phyloP scores from a whole-genome alignment of 2,797 vertebrate genomes.

The Phrynocephalus forsythii region DNA sequence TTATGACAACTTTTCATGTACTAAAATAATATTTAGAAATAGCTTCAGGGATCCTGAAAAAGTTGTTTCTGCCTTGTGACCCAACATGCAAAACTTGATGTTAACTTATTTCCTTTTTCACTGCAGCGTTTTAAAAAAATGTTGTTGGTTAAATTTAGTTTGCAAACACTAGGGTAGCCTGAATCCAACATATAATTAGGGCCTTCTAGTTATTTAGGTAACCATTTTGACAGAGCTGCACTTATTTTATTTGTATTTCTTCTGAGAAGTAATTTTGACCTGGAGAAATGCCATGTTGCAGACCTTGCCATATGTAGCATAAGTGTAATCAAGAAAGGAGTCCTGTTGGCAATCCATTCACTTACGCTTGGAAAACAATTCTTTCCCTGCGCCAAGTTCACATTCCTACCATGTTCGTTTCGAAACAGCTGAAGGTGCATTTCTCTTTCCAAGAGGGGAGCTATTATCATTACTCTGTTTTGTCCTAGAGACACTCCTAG shows the following conservation, averaged over 20 bases:
- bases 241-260: conserved; percentile 24
- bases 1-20: neutral
- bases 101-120: conserved; percentile 31
- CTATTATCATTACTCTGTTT: neutral
- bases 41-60: conserved; percentile 33
- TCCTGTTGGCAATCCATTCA: conserved; percentile 53
- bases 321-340: conserved; percentile 63
- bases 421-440: conserved; percentile 54
- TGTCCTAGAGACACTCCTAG: neutral
- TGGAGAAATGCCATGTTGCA: conserved; percentile 67
- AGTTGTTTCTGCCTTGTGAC: conserved; percentile 19
- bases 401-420: conserved; percentile 45
- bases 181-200: conserved; percentile 63
- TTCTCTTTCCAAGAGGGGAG: neutral
- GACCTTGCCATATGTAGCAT: conserved; percentile 47
- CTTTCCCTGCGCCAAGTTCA: conserved; percentile 47
- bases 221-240: conserved; percentile 58
- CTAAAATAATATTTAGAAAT: accelerated
- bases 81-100: conserved; percentile 18
- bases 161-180: conserved; percentile 61
- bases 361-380: conserved; percentile 55
- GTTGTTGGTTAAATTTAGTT: conserved; percentile 63
- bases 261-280: conserved; percentile 71
- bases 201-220: conserved; percentile 61
- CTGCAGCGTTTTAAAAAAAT: conserved; percentile 36